Percentiles rank a stretch among this genome's conserved stretches.
Evolutionary conservation across 2,888 invertebrate species (phyloP).

Genomic region (Epistrophe grossulariae): DNA sequence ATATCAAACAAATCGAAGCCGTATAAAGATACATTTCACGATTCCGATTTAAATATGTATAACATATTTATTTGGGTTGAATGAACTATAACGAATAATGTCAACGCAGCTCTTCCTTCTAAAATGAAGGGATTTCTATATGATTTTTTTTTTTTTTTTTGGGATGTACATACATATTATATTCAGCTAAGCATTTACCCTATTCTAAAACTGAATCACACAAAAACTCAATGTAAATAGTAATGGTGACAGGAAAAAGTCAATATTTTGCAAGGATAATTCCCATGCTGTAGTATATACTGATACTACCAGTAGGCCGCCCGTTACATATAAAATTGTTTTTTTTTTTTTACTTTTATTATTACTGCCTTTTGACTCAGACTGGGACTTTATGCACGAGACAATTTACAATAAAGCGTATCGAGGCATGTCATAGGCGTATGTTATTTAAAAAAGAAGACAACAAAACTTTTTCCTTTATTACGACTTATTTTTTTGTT

Average conservation of each 20-base stretch:
- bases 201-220: not conserved
- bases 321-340: not conserved
- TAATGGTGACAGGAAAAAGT: constrained; percentile 7
- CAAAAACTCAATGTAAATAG: not conserved
- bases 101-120: not conserved
- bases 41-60: no score
- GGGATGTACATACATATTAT: constrained; percentile 20
- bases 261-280: constrained; percentile 44
- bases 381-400: constrained; percentile 12
- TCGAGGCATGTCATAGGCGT: constrained; percentile 44
- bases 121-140: not conserved
- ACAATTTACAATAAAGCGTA: constrained; percentile 52
- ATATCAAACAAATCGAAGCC: no score
- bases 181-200: constrained; percentile 35
- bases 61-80: not conserved
- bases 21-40: no score
- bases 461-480: constrained; percentile 22
- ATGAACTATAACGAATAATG: not conserved
- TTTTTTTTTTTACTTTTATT: not conserved
- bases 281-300: constrained; percentile 1
- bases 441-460: constrained; percentile 36
- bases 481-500: not conserved
- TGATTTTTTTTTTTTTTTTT: constrained; percentile 14
- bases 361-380: constrained; percentile 9
- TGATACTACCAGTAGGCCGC: not conserved